These are phyloP conservation scores for Drosophila nikananu DNA, from an alignment of 1,140 invertebrate species.

Conservation along the genomic window DNA sequence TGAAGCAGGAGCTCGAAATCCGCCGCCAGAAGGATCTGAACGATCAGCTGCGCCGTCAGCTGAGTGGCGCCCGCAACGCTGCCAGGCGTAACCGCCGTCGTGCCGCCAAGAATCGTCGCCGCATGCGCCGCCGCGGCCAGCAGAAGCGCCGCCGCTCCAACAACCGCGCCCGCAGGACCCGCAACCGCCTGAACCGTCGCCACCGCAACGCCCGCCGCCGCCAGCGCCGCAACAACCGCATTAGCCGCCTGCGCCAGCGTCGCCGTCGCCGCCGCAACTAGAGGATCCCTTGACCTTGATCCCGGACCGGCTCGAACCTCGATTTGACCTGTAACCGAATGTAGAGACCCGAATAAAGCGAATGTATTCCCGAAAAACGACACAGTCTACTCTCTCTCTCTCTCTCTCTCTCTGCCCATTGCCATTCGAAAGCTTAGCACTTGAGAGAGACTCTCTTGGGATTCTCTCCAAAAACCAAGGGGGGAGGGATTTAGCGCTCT, in stretches of 20 bases:
- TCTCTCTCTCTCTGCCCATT: too few species aligned
- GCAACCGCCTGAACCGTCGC: slow-evolving; percentile 6
- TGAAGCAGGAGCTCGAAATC: slow-evolving; percentile 45
- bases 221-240: slow-evolving; percentile 20
- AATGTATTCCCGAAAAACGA: slow-evolving; percentile 7
- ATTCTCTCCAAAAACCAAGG: too few species aligned
- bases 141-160: neutral
- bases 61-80: neutral
- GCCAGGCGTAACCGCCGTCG: slow-evolving; percentile 1
- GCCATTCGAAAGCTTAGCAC: too few species aligned
- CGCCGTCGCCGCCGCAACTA: slow-evolving; percentile 49
- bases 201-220: slow-evolving; percentile 27
- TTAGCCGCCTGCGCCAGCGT: slow-evolving; percentile 13
- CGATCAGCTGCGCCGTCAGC: slow-evolving; percentile 17
- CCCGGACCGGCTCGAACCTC: neutral
- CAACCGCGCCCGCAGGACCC: neutral
- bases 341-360: slow-evolving; percentile 14
- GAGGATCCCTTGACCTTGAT: neutral
- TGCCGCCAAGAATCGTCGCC: neutral
- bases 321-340: slow-evolving; percentile 12
- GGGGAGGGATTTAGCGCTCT: too few species aligned
- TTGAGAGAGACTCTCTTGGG: too few species aligned
- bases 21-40: slow-evolving; percentile 54
- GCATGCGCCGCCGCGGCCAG: neutral
- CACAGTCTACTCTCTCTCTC: neutral